Evolutionary conservation across 2,113 vertebrate genomes (phyloP).

Genomic region (Dendropsophus ebraccatus): DNA sequence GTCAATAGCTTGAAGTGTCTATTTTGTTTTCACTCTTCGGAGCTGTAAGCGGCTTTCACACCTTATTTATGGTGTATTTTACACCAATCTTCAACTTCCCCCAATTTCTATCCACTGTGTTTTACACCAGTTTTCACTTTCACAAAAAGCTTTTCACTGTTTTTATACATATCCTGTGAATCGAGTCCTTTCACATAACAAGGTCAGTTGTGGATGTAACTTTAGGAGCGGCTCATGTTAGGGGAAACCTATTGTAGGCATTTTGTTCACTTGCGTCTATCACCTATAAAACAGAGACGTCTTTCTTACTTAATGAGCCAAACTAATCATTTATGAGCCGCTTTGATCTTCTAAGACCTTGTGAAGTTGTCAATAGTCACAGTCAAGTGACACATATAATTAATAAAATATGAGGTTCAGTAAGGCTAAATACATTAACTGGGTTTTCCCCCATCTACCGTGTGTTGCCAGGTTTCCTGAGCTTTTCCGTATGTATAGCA

Average conservation of each 20-base stretch:
- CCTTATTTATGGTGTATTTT: background rate
- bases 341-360: background rate
- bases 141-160: conserved; percentile 17
- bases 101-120: background rate
- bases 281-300: background rate
- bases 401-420: background rate
- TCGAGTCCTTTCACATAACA: background rate
- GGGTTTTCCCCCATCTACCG: no score
- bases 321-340: background rate
- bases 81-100: background rate
- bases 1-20: no score
- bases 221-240: background rate
- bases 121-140: conserved; percentile 11
- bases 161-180: conserved; percentile 3
- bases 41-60: background rate
- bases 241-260: background rate
- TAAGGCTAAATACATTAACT: background rate
- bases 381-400: background rate
- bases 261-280: background rate
- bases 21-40: no score
- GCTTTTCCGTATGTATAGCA: no score
- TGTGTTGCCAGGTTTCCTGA: no score
- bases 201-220: background rate
- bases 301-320: no score
- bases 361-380: background rate